Conservation (phyloP, 2,888 invertebrate species). For the Panzeria rudis region DNA sequence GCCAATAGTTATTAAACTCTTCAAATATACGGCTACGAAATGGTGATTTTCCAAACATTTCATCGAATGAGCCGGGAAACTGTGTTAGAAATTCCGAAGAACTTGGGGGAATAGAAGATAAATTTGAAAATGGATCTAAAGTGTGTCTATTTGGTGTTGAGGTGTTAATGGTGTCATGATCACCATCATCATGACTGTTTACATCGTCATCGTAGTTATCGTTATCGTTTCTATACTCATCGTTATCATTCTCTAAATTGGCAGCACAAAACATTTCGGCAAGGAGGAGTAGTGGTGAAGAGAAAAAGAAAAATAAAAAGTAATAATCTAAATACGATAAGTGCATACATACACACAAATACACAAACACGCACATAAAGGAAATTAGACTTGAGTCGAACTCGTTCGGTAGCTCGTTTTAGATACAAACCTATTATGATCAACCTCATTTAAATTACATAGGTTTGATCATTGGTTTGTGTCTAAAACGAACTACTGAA, state of each 20-base stretch:
- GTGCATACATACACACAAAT: slow-evolving; percentile 41
- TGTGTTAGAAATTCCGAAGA: slow-evolving; percentile 63
- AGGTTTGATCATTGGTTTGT: too few species aligned
- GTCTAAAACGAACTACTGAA: too few species aligned
- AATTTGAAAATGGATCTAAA: slow-evolving; percentile 53
- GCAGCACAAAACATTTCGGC: slow-evolving; percentile 37
- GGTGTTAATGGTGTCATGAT: slow-evolving; percentile 32
- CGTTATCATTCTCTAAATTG: slow-evolving; percentile 48
- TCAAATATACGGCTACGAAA: slow-evolving; percentile 79
- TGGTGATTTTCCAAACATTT: slow-evolving; percentile 79
- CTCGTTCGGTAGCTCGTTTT: too few species aligned
- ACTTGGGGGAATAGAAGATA: slow-evolving; percentile 70
- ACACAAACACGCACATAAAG: slow-evolving; percentile 40
- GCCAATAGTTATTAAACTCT: slow-evolving; percentile 81
- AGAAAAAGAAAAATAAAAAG: slow-evolving; percentile 43
- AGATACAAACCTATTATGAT: too few species aligned
- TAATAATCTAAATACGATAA: slow-evolving; percentile 48
- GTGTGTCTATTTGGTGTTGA: slow-evolving; percentile 49
- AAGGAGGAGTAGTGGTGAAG: slow-evolving; percentile 6
- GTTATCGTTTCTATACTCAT: slow-evolving; percentile 51
- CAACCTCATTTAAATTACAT: too few species aligned
- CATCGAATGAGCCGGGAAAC: slow-evolving; percentile 75
- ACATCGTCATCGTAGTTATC: slow-evolving; percentile 40
- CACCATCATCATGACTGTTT: slow-evolving; percentile 37
- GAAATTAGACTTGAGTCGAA: too few species aligned